Conservation (phyloP, 2,888 invertebrate species). For the Pterostichus niger region DNA sequence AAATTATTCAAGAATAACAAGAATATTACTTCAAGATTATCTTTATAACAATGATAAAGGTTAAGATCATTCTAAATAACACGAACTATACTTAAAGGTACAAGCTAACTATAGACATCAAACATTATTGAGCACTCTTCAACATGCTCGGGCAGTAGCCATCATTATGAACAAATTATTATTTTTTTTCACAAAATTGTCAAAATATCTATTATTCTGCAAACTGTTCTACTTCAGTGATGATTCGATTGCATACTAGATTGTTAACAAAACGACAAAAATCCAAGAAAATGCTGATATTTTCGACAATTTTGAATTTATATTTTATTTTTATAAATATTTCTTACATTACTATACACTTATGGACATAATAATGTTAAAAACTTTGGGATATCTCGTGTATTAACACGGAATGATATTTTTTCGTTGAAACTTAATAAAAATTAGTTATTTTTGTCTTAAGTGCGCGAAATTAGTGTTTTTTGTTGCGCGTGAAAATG, state of each 20-base stretch:
- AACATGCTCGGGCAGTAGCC: constrained; percentile 40
- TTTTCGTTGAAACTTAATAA: constrained; percentile 51
- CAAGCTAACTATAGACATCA: constrained; percentile 63
- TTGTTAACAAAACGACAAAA: background rate
- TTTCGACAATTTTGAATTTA: constrained; percentile 40
- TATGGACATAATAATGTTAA: constrained; percentile 64
- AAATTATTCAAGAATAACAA: no score
- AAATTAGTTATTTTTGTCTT: constrained; percentile 54
- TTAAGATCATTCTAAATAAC: background rate
- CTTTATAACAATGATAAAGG: background rate
- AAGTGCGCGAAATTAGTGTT: no score
- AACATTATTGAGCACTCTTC: constrained; percentile 63
- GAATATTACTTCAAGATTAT: background rate
- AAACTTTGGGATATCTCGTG: constrained; percentile 61
- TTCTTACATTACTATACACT: constrained; percentile 65
- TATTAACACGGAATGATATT: constrained; percentile 60
- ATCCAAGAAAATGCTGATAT: constrained; percentile 13
- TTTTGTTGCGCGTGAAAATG: no score
- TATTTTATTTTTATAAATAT: constrained; percentile 60
- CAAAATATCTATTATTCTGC: constrained; percentile 19
- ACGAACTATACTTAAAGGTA: constrained; percentile 43
- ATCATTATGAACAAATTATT: constrained; percentile 49
- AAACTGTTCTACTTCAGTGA: constrained; percentile 11
- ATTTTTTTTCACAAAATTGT: constrained; percentile 46
- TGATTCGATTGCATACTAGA: no score